Conservation (phyloP, 1,140 invertebrate genomes). For the Brachionus sp. region DNA sequence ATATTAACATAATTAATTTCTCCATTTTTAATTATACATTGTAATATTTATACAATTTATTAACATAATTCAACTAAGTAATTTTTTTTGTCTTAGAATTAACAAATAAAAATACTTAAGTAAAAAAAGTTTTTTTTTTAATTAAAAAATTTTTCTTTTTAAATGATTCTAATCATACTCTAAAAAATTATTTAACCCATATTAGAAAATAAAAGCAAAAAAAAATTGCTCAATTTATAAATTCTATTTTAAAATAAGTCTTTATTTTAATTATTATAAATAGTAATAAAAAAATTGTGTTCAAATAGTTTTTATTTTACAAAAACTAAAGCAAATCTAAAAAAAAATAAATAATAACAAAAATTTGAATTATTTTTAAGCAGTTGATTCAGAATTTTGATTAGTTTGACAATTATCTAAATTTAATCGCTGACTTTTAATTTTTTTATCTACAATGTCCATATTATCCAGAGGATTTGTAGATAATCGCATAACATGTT, state of each 20-base stretch:
- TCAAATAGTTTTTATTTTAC: neutral
- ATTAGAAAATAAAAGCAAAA: too few relatives aligned
- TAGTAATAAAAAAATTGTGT: neutral
- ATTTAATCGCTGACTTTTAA: neutral
- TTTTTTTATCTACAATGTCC: neutral
- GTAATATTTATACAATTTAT: too few relatives aligned
- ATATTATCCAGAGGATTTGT: conserved; percentile 23
- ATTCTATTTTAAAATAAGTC: too few relatives aligned
- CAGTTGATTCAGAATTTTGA: neutral
- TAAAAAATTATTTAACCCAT: too few relatives aligned
- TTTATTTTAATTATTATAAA: too few relatives aligned
- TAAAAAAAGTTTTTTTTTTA: too few relatives aligned
- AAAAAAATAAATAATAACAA: neutral
- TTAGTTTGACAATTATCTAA: neutral
- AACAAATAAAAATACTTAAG: too few relatives aligned
- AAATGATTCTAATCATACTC: too few relatives aligned
- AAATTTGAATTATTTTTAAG: neutral
- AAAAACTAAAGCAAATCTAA: neutral
- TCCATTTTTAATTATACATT: neutral
- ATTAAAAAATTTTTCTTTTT: too few relatives aligned
- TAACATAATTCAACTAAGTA: neutral
- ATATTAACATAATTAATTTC: neutral
- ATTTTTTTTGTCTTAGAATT: neutral
- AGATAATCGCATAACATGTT: neutral
- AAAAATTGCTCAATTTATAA: too few relatives aligned